Evolutionary conservation across 2,888 invertebrate genomes (phyloP), one percentile per base, ranked within the genome.

Genomic region (Bimastos eiseni): DNA sequence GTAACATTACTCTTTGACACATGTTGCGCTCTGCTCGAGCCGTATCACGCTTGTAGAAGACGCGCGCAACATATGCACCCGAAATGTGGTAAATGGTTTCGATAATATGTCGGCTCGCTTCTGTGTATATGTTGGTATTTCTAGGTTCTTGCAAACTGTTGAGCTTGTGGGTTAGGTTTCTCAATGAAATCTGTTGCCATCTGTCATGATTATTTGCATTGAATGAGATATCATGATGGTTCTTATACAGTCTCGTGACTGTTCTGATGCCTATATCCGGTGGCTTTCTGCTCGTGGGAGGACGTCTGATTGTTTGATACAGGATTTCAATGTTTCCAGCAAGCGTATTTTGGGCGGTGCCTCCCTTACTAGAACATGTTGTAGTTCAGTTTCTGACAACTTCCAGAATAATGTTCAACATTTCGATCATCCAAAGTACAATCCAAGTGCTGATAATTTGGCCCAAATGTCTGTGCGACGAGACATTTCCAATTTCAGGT

Each of bases 1-100:
- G 70, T 70, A 70, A 70, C 70, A 70, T 70, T 70, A 70, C 70
- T 70, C 70, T 70, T 70, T 70, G n/a, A n/a, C 70, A 70, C n/a
- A n/a, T 70, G 70, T 70, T n/a, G 17, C n/a, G 70, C 70, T n/a
- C 8, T 11, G 70, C n/a, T n/a, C 1, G n/a, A 70, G n/a, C 70
- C n/a, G 49, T 24, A 70, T 70, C 17, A 70, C 70, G n/a, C 70
- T 30, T n/a, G 70, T 70, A 70, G 70, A n/a, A n/a, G 11, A 8
- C 70, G 11, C n/a, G 8, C n/a, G 49, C 24, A 49, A 70, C 30
- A 49, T 49, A 24, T 49, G 49, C 49, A 24, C 70, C 8, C 17
- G 70, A 70, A 5, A n/a, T 70, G 70, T 1, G 70, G 30, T 70
- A 30, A 70, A 70, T 8, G n/a, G 70, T 13, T 30, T 8, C 8